Conservation (phyloP, 2,113 vertebrate species). For the Myiozetetes cayanensis region DNA sequence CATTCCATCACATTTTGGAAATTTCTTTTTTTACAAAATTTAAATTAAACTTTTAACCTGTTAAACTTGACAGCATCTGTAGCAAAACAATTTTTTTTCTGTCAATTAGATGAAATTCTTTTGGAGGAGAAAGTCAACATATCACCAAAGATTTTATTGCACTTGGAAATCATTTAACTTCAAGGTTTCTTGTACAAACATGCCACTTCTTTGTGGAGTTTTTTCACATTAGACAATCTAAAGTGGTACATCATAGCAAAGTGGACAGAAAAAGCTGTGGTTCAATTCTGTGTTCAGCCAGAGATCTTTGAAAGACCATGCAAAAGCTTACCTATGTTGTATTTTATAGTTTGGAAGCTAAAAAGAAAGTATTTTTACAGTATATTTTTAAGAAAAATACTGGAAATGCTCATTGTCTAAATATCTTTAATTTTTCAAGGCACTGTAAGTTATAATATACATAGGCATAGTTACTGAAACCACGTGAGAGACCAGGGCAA, state of each 20-base stretch:
- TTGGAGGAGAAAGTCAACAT: not conserved
- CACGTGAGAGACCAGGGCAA: not conserved
- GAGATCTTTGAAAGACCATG: not conserved
- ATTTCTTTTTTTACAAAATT: not conserved
- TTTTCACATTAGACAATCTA: not conserved
- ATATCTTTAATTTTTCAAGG: not conserved
- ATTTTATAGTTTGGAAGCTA: not conserved
- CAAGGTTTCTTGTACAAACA: not conserved
- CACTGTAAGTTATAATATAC: not conserved
- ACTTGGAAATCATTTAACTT: not conserved
- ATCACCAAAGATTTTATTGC: not conserved
- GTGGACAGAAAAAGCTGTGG: not conserved
- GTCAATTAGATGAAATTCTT: not conserved
- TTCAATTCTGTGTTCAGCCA: not conserved
- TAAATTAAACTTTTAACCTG: not conserved
- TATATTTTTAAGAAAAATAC: not conserved
- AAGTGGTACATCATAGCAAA: not conserved
- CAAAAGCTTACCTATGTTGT: not conserved
- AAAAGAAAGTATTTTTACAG: not conserved
- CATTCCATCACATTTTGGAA: not conserved
- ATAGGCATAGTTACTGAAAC: not conserved
- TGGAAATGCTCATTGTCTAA: not conserved
- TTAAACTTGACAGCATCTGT: not conserved
- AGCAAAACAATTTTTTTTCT: not conserved
- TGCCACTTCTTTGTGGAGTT: not conserved